Base-by-base conservation (phyloP, 2,113 vertebrate genomes). In the Aix galericulata region DNA sequence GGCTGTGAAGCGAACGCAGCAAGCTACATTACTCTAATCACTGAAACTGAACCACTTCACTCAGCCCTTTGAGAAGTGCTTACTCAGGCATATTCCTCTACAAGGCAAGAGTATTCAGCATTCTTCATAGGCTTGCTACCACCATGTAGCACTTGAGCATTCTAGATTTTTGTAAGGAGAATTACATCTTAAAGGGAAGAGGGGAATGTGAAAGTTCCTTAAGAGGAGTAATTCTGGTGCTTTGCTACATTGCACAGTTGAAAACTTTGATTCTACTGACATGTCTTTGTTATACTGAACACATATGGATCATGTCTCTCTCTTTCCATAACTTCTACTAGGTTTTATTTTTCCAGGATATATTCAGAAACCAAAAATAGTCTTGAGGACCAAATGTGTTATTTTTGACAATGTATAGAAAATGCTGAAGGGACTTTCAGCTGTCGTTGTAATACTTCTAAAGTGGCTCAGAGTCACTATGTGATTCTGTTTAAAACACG, bases 351-450 rank as follows among this genome's bases (percentile, higher is more conserved):
- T 86, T 91, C 46, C 29, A 52, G 44, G 27, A 64, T 81, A 23
- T 87, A 93, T 95, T 91, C 34, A 89, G 84, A 88, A 97, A 88
- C 80, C 80, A 92, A 97, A 95, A 95, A 38, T 56, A 69, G 74
- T 94, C 63, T 86, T 71, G 46, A 87, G 97, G 96, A 97, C 97
- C 95, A 97, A 96, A 95, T 79, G 63, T 88, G 60, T 92, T 93
- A 38, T 89, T 95, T 91, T 82, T 93, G 87, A 87, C 48, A 80
- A 48, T n/a, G 10, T 87, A 20, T 63, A 84, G 85, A 94, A 87
- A 88, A 91, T 55, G 38, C 90, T 93, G 93, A 91, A 86, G 56
- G 34, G 72, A 79, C 52, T 91, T 96, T 96, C 66, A 86, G 73
- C 67, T 93, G 46, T 80, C 58, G 11, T 26, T 80, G 50, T 91